phyloP scores from a whole-genome alignment of 2,888 invertebrate genomes.

The Cephalotes varians region DNA sequence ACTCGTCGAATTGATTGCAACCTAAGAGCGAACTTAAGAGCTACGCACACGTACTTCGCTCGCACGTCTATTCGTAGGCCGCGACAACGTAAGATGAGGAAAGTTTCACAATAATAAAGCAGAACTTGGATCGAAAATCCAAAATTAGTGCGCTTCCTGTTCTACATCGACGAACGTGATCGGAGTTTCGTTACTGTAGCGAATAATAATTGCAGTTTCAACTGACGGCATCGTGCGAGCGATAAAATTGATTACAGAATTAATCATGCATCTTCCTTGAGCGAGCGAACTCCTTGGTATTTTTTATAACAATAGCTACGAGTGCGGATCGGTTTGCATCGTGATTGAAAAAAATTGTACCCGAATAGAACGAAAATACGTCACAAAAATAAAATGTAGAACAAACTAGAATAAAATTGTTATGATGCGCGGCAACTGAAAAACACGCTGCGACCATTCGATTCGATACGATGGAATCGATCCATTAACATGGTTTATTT shows the following conservation, averaged over 20 bases:
- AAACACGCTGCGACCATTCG: conserved; percentile 42
- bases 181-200: conserved; percentile 24
- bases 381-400: conserved; percentile 29
- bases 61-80: conserved; percentile 22
- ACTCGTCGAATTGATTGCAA: conserved; percentile 75
- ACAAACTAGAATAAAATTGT: conserved; percentile 46
- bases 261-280: neutral
- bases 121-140: conserved; percentile 52
- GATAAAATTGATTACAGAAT: conserved; percentile 1
- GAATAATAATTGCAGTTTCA: conserved; percentile 44
- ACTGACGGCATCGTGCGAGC: neutral
- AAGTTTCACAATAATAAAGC: conserved; percentile 58
- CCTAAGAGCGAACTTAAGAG: conserved; percentile 59
- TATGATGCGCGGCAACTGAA: conserved; percentile 39
- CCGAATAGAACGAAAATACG: conserved; percentile 46
- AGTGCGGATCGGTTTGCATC: neutral
- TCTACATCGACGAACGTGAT: conserved; percentile 28
- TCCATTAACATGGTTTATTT: conserved; percentile 44
- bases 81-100: conserved; percentile 25
- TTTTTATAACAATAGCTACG: conserved; percentile 39
- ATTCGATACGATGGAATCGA: conserved; percentile 43
- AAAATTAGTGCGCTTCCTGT: conserved; percentile 58
- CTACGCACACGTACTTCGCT: conserved; percentile 1
- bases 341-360: conserved; percentile 50
- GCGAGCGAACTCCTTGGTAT: conserved; percentile 29